Percentiles rank a stretch among this genome's conserved stretches.
phyloP scores from a whole-genome alignment of 2,113 vertebrate genomes.

The Ancistrus triradiatus region DNA sequence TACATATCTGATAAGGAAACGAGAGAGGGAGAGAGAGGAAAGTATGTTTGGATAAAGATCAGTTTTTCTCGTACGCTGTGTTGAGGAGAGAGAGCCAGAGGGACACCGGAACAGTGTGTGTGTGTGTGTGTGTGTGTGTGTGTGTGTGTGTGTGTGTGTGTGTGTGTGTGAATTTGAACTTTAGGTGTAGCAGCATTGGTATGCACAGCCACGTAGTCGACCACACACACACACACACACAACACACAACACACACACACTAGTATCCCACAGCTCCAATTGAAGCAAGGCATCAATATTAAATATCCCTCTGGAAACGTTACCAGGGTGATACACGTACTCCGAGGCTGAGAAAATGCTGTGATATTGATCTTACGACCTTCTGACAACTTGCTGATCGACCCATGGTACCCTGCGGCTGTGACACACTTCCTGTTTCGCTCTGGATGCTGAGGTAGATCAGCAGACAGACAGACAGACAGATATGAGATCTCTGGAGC shows the following conservation, averaged over 20 bases:
- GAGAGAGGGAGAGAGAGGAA: not conserved
- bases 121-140: not conserved
- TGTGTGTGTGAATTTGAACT: not conserved
- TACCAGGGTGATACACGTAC: slow-evolving; percentile 13
- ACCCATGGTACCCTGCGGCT: slow-evolving; percentile 13
- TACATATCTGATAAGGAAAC: slow-evolving; percentile 46
- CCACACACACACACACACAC: slow-evolving; percentile 23
- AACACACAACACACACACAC: slow-evolving; percentile 15
- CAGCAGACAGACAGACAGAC: not conserved
- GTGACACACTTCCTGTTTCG: slow-evolving; percentile 10
- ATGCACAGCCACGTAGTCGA: slow-evolving; percentile 13
- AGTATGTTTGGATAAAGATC: slow-evolving; percentile 45
- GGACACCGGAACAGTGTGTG: slow-evolving; percentile 10
- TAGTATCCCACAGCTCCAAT: not conserved
- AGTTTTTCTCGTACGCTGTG: slow-evolving; percentile 9
- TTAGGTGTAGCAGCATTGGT: too few relatives aligned
- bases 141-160: slow-evolving; percentile 15
- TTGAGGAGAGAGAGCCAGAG: slow-evolving; percentile 3
- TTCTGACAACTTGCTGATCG: slow-evolving; percentile 27
- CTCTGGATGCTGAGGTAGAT: not conserved
- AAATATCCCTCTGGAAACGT: slow-evolving; percentile 17
- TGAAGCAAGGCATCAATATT: slow-evolving; percentile 1
- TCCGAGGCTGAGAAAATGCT: not conserved
- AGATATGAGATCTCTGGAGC: too few relatives aligned
- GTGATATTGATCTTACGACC: slow-evolving; percentile 34